These are phyloP conservation scores for Lophura nycthemera DNA, from an alignment of 2,113 vertebrate genomes.

Conservation along the genomic window DNA sequence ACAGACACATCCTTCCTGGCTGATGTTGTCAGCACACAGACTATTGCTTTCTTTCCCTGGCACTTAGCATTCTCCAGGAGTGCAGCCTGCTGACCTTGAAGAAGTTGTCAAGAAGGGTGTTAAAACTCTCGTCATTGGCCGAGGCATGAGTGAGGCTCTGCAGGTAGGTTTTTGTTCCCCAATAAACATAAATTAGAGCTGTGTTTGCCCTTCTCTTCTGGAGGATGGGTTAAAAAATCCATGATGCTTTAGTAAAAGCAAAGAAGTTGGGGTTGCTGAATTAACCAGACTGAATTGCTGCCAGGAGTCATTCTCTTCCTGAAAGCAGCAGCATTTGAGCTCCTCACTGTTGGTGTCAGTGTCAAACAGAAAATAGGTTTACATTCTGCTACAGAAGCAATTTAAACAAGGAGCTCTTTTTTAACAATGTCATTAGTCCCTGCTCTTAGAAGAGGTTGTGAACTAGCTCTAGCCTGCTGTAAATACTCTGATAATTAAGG, in stretches of 20 bases:
- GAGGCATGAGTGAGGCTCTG: slow-evolving; percentile 93
- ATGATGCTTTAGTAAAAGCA: neutral
- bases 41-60: slow-evolving; percentile 7
- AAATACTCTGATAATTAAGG: neutral
- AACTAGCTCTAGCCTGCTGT: neutral
- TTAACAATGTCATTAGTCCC: neutral
- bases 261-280: neutral
- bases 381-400: neutral
- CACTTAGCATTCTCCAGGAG: slow-evolving; percentile 90
- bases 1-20: neutral
- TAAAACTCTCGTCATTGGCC: slow-evolving; percentile 88
- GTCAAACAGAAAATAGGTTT: neutral
- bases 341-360: neutral
- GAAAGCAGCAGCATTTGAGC: neutral
- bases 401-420: neutral
- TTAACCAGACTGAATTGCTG: neutral
- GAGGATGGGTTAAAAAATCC: neutral
- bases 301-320: neutral
- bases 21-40: neutral
- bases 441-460: neutral
- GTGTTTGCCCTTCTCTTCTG: neutral
- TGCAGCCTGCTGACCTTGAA: slow-evolving; percentile 93
- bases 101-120: slow-evolving; percentile 89
- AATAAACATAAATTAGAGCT: neutral
- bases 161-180: slow-evolving; percentile 80